Evolutionary conservation across 2,797 vertebrate genomes (phyloP), one percentile per base, ranked within the genome.

Genomic region (Parotocinclus haroldoi): DNA sequence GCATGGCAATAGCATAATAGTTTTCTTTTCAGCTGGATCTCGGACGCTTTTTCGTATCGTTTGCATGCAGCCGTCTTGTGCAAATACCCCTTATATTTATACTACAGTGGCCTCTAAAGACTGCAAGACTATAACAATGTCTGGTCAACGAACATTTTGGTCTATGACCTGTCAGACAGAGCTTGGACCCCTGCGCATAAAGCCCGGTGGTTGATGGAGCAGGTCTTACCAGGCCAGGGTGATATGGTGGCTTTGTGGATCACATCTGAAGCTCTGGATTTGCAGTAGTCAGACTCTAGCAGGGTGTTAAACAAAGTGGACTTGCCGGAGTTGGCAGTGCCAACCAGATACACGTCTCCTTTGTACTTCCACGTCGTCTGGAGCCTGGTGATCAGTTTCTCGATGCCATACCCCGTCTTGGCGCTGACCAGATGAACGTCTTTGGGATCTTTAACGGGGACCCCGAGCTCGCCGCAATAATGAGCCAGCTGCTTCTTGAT

Each of bases 271-370:
- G 92, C 91, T 2, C 82, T 91, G 69, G 92, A 85, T 42, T 92
- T 94, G 89, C 96, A 97, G 80, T 92, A 96, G 80, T 98, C 96
- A 0, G 95, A 97, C 50, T 80, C 75, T 13, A 98, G 85, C 37
- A 98, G 83, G 0, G 88, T 76, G 72, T 98, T 98, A 85, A 98
- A 98, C 13, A 98, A 91, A 0, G 96, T 96, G 0, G 96, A 98
- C 82, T 98, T 98, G 39, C 96, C 95, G 0, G 91, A 88, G 54
- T 98, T 98, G 69, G 93, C 89, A 4, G 84, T 83, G 0, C 96
- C 96, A 58, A 98, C 89, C 54, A 98, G 86, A 75, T 91, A 96
- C 37, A 98, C 94, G 0, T 98, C 92, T 0, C 96, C 94, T 0
- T 89, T 83, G 65, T 94, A 93, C 55, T 76, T 91, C 95, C 96